These are phyloP conservation scores for Manacus vitellinus DNA, from an alignment of 2,113 vertebrate species.

Conservation along the genomic window DNA sequence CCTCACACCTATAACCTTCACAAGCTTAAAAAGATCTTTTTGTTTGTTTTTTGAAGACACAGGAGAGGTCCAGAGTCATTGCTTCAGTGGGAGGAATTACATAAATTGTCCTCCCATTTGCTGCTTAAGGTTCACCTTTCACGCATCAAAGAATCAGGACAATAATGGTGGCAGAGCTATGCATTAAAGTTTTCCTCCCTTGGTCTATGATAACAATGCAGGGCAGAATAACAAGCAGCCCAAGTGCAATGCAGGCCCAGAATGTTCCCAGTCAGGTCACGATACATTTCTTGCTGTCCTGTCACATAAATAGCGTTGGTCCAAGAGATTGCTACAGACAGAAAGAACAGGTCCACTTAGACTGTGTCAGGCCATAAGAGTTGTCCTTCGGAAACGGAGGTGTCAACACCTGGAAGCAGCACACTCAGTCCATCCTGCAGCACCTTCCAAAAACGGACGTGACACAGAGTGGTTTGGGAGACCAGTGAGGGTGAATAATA, in stretches of 20 bases:
- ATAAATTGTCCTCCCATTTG: background rate
- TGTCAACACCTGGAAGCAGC: background rate
- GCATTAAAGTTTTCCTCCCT: background rate
- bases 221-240: background rate
- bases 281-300: background rate
- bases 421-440: accelerated
- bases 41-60: background rate
- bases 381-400: background rate
- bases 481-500: background rate
- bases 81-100: background rate
- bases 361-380: accelerated
- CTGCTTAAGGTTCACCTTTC: background rate
- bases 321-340: background rate
- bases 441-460: background rate
- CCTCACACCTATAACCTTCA: background rate
- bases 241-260: background rate
- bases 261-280: background rate
- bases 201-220: accelerated
- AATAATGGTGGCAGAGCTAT: background rate
- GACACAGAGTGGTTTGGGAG: background rate
- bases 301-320: background rate
- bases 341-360: background rate
- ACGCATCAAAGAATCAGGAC: background rate
- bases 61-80: background rate
- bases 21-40: background rate